phyloP scores from a whole-genome alignment of 2,888 invertebrate genomes.

The Lochmaea capreae region DNA sequence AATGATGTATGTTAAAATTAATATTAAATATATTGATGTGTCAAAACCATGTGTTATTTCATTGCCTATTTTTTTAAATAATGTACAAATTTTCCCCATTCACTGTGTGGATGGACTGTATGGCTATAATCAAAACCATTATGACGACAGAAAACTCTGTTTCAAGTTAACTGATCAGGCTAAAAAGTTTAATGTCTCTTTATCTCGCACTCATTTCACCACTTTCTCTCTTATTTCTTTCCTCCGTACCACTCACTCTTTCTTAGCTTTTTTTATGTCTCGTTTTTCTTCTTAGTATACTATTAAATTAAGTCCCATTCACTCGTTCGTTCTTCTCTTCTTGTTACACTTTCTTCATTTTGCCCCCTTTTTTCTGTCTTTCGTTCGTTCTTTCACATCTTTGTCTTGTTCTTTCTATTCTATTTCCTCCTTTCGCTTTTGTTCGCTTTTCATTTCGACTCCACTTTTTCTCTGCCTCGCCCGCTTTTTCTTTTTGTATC shows the following conservation, averaged over 20 bases:
- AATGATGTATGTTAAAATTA: constrained; percentile 22
- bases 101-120: no score
- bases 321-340: not conserved
- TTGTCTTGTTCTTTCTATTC: no score
- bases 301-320: not conserved
- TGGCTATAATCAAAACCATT: no score
- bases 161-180: no score
- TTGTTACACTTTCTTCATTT: not conserved
- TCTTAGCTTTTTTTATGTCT: no score
- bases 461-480: no score
- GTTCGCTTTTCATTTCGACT: not conserved
- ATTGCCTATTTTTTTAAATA: not conserved
- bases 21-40: constrained; percentile 34
- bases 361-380: not conserved
- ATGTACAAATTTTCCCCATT: not conserved
- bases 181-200: no score
- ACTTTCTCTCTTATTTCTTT: not conserved
- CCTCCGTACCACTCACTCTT: no score
- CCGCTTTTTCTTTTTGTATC: no score
- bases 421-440: not conserved
- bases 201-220: not conserved
- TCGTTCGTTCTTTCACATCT: no score
- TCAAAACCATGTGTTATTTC: constrained; percentile 1
- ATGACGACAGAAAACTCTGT: no score
- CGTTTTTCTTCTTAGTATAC: no score